Percentiles rank a stretch among this genome's conserved stretches.
phyloP scores from a whole-genome alignment of 2,888 invertebrate species.

The Gordius sp. region DNA sequence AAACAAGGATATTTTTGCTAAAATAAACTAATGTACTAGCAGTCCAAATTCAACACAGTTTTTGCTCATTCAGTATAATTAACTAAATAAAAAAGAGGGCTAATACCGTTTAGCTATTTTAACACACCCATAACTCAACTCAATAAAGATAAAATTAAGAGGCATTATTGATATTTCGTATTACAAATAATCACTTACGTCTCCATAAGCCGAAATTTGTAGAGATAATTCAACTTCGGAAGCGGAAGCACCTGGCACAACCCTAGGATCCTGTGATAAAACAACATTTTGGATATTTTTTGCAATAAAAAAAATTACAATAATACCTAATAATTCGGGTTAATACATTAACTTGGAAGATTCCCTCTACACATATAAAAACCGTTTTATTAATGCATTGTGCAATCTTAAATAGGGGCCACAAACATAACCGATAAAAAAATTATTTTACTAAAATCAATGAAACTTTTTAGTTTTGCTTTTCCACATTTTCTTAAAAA shows the following conservation, averaged over 20 bases:
- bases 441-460: background rate
- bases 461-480: background rate
- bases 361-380: conserved; percentile 2
- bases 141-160: no score
- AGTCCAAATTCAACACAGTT: no score
- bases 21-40: no score
- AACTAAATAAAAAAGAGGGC: no score
- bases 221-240: conserved; percentile 72
- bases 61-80: no score
- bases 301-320: background rate
- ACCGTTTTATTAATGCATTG: no score
- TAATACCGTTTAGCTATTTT: no score
- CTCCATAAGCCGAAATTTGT: conserved; percentile 55
- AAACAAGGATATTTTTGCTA: no score
- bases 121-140: no score
- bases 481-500: conserved; percentile 16
- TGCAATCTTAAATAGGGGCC: no score
- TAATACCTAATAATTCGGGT: conserved; percentile 15
- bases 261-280: conserved; percentile 32
- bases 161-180: no score
- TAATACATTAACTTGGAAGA: background rate
- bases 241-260: conserved; percentile 77
- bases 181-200: conserved; percentile 28
- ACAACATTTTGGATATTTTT: background rate
- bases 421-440: background rate